Evolutionary conservation across 2,113 vertebrate species (phyloP), one percentile per base, ranked within the genome.

Genomic region (Sinocyclocheilus rhinocerous): DNA sequence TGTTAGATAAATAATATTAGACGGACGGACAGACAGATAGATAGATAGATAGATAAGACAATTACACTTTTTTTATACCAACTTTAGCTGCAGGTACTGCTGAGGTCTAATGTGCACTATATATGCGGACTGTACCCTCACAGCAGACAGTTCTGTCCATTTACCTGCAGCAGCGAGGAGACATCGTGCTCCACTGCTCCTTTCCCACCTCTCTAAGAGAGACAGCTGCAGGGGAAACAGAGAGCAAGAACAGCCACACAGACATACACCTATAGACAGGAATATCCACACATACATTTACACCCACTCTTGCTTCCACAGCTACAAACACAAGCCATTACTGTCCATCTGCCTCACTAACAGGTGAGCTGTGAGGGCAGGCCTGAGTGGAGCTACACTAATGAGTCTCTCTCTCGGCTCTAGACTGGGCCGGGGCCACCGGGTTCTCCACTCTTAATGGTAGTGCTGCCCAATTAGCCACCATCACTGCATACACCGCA

Each of bases 291-390:
- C 69, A 81, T 52, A 57, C 77, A 85, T 65, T 72, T 42, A 82
- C 84, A 88, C 48, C 52, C 83, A 69, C 76, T 72, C 48, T 57
- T 45, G 80, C 63, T 50, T 61, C 72, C 75, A 83, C 50, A 59
- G 65, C 86, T 87, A 45, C 75, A 87, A 77, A 72, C 81, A 72
- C 29, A 76, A 61, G 59, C 63, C 84, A 48, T 82, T 81, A 67
- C 76, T 84, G 88, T 86, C 80, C 76, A 80, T 89, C 86, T 89
- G 86, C 69, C 76, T 85, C 39, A 59, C 55, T 85, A 86, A 72
- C 82, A 84, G 82, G 81, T 39, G 39, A 86, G 67, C 67, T 15
- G 6, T 85, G 59, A 83, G 81, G 67, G 81, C 81, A 83, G 81
- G 65, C 45, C 59, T 79, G 76, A 69, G 48, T 83, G 75, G 67